Base-by-base conservation (phyloP, 53 echinoderm and acorn worm genomes). In the Astropecten irregularis region DNA sequence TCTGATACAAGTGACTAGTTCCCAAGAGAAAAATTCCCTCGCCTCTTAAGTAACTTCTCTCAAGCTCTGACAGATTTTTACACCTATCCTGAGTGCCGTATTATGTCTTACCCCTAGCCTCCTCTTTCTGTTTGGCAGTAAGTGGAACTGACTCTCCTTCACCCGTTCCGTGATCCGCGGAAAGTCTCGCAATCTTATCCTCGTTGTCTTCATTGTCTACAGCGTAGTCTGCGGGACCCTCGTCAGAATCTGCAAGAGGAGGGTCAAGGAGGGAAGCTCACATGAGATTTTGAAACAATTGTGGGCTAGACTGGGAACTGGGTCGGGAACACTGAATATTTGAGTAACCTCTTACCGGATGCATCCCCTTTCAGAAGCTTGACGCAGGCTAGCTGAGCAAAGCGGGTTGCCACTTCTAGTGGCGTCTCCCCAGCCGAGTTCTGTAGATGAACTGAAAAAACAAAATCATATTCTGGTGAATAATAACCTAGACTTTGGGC, bases 311-410 rank as follows among this genome's bases (percentile, higher is more conserved):
- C n/a, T n/a, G n/a, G n/a, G n/a, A n/a, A n/a, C n/a, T n/a, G n/a
- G n/a, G n/a, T n/a, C n/a, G n/a, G n/a, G n/a, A n/a, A n/a, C n/a
- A n/a, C n/a, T n/a, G n/a, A n/a, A n/a, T n/a, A n/a, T n/a, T n/a
- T 34, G 48, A 14, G 36, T 18, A 69, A 20, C 39, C 18, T 37
- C 77, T 83, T 92, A 99, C 99, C 94, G 59, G 99, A 94, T 34
- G 86, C 91, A 35, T 92, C 99, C 34, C 88, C 99, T 37, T 92
- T 93, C 48, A 99, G 90, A 4, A 99, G 69, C 56, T 92, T 99
- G 57, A 99, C 86, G 63, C 99, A 99, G 11, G 99, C 94, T 13
- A 99, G 69, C 56, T 99, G 99, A 66, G 99, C 99, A 90, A 99
- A 99, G 0, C 99, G 87, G 36, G 34, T 77, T 3, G 99, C 94